phyloP scores from a whole-genome alignment of 2,888 invertebrate genomes.

The Hemistola chrysoprasaria region DNA sequence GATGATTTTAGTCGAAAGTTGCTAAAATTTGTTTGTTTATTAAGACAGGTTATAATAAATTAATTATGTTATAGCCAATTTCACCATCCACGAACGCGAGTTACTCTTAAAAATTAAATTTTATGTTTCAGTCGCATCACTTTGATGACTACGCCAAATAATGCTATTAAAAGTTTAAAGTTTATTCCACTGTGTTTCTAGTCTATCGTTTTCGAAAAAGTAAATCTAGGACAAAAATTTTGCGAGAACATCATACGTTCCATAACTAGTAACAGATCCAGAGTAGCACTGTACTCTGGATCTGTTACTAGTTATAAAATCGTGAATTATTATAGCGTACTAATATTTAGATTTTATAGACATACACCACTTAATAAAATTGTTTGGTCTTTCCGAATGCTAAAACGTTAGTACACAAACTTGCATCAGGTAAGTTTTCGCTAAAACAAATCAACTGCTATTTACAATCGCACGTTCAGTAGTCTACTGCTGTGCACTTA shows the following conservation, averaged over 20 bases:
- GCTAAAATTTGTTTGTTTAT: neutral
- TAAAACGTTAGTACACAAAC: slow-evolving; percentile 50
- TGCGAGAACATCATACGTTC: neutral
- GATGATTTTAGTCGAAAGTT: too few species aligned
- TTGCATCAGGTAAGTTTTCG: slow-evolving; percentile 51
- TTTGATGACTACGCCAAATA: slow-evolving; percentile 32
- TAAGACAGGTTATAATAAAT: slow-evolving; percentile 1
- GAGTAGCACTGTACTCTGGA: too few species aligned
- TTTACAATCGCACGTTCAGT: slow-evolving; percentile 23
- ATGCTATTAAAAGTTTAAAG: slow-evolving; percentile 16
- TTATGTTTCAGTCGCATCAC: slow-evolving; percentile 21
- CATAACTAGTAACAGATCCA: slow-evolving; percentile 2
- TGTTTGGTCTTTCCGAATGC: slow-evolving; percentile 61
- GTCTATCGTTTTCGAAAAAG: slow-evolving; percentile 1
- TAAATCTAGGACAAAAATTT: neutral
- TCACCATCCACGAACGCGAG: slow-evolving; percentile 26
- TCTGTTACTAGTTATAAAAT: too few species aligned
- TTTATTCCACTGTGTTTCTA: too few species aligned
- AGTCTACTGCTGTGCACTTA: slow-evolving; percentile 36
- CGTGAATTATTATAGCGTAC: too few species aligned
- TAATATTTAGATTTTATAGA: slow-evolving; percentile 26
- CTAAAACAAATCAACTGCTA: slow-evolving; percentile 45
- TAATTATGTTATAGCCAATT: slow-evolving; percentile 26
- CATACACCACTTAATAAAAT: slow-evolving; percentile 39
- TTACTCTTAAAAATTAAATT: slow-evolving; percentile 23